Base-by-base conservation (phyloP, 2,113 vertebrate genomes). In the Pelvicachromis taeniatus region DNA sequence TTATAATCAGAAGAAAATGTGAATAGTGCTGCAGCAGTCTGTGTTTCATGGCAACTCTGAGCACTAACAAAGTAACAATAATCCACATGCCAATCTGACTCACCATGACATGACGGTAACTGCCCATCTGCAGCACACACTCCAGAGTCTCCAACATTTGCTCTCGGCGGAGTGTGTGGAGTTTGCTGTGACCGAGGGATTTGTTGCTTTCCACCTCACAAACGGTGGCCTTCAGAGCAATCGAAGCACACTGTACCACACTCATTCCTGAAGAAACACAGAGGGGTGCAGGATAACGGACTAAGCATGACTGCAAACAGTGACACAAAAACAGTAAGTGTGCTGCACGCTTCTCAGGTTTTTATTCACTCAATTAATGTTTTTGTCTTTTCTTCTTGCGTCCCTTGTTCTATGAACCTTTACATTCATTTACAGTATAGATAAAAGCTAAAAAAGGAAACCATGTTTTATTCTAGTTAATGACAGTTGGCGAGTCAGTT, bases 51-150 rank as follows among this genome's bases (percentile, higher is more conserved):
- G 63, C 42, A 23, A 42, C 11, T 16, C n/a, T 0, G 23, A 29
- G 19, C 19, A n/a, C 17, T 4, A 10, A 10, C 52, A 53, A 9
- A n/a, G 19, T n/a, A n/a, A 53, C 4, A 53, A 53, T 19, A 17
- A 53, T 53, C 19, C 17, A 53, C n/a, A 53, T 53, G 3, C 3
- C 6, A 48, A 40, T 6, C 6, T 4, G 45, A 80, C 92, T 50
- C 83, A 97, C 96, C 93, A 91, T 92, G 48, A 88, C 42, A 35
- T 92, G 93, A 2, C 89, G 87, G 84, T 87, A 83, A 52, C 93
- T 96, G 87, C 96, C 96, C 96, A 98, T 97, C 85, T 97, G 95
- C 13, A 98, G 85, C 31, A 98, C 91, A 87, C 95, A 97, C 59
- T 94, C 94, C 42, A 98, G 96, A 0, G 97, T 96, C 83, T 97